Percentiles rank a stretch among this genome's conserved stretches.
Conservation (phyloP, 2,797 vertebrate species). For the Platalea minor region DNA sequence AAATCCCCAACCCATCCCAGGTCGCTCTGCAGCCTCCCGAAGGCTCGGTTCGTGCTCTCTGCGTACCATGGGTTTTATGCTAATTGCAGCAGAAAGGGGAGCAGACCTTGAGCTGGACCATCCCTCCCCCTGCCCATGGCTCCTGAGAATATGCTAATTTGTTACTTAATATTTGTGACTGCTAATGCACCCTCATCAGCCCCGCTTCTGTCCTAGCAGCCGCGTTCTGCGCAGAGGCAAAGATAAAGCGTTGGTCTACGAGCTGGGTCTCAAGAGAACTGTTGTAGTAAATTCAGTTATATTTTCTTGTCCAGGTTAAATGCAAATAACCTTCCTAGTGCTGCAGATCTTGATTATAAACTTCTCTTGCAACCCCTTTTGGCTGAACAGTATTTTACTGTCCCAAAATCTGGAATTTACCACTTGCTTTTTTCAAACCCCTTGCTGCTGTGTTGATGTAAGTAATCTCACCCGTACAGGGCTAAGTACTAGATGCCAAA, state of each 20-base stretch:
- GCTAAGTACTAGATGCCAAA: not conserved
- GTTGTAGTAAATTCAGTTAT: not conserved
- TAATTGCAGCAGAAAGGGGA: accelerated
- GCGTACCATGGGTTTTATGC: accelerated
- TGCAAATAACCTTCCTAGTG: not conserved
- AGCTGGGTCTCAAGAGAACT: not conserved
- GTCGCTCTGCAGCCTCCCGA: accelerated
- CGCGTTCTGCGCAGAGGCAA: not conserved
- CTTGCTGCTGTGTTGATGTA: not conserved
- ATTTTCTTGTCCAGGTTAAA: not conserved
- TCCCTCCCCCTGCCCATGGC: accelerated
- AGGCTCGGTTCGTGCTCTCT: not conserved
- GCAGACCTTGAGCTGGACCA: not conserved
- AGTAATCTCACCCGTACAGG: not conserved
- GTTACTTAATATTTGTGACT: not conserved
- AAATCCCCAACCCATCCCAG: accelerated
- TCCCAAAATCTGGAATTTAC: not conserved
- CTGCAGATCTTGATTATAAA: not conserved
- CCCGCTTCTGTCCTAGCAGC: not conserved
- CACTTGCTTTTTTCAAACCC: not conserved
- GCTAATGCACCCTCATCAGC: not conserved
- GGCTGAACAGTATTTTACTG: not conserved
- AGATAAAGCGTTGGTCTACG: not conserved
- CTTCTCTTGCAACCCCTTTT: not conserved
- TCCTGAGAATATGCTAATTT: not conserved